Percentiles rank a stretch among this genome's conserved stretches.
Evolutionary conservation across 2,797 vertebrate genomes (phyloP).

Genomic region (Phyllotis vaccarum): DNA sequence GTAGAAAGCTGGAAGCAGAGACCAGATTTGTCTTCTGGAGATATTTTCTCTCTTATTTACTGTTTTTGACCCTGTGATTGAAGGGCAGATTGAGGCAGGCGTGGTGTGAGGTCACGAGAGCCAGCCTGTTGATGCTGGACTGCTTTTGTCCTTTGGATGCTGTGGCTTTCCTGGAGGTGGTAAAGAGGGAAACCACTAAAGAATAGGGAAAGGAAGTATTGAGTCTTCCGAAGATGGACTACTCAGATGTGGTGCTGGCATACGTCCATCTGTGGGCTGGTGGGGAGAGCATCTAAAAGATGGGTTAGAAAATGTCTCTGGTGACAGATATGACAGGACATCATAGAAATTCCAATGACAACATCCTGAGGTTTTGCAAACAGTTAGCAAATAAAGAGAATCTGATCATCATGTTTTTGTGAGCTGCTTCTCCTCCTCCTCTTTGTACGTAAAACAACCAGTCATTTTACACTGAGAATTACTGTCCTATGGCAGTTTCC

Average conservation of each 20-base stretch:
- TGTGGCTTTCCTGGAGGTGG: constrained; percentile 72
- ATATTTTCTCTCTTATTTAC: background rate
- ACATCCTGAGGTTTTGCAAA: constrained; percentile 36
- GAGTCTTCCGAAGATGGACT: background rate
- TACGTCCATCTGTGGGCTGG: rapidly evolving
- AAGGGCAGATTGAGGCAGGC: background rate
- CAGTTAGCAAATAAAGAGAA: constrained; percentile 17
- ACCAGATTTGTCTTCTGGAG: background rate
- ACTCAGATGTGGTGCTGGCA: constrained; percentile 58
- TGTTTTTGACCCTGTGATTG: background rate
- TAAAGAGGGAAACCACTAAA: constrained; percentile 70
- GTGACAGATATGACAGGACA: background rate
- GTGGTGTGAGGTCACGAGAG: background rate
- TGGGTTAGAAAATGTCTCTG: background rate
- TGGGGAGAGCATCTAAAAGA: background rate
- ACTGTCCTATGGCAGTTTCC: constrained; percentile 65
- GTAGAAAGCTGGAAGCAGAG: background rate
- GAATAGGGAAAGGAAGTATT: constrained; percentile 26
- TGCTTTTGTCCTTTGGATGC: constrained; percentile 44
- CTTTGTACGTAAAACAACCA: constrained; percentile 57
- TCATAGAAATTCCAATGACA: background rate
- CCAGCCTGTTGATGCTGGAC: background rate
- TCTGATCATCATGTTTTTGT: constrained; percentile 36
- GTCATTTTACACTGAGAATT: constrained; percentile 45
- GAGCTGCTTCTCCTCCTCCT: background rate